Percentiles rank a stretch among this genome's conserved stretches.
Evolutionary conservation across 1,140 invertebrate genomes (phyloP).

Genomic region (Nomia melanderi): DNA sequence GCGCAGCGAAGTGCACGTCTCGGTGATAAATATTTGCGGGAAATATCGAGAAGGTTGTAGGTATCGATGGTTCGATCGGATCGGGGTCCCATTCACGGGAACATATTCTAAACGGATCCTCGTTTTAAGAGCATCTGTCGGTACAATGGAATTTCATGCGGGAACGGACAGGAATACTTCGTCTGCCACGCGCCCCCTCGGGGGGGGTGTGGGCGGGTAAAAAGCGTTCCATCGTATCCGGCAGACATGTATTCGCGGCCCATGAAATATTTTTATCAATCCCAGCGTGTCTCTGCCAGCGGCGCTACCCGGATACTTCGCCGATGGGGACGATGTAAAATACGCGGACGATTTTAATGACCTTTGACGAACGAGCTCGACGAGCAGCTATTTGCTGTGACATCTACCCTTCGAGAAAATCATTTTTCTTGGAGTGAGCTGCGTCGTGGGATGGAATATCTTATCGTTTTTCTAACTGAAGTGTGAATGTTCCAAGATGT

Average conservation of each 20-base stretch:
- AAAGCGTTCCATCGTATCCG: slow-evolving; percentile 3
- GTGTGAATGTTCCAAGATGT: too few relatives aligned
- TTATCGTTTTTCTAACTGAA: too few relatives aligned
- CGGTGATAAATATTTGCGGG: slow-evolving; percentile 10
- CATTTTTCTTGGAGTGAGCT: too few relatives aligned
- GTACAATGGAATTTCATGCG: slow-evolving; percentile 39
- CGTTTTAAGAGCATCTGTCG: slow-evolving; percentile 45
- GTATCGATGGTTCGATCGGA: slow-evolving; percentile 17
- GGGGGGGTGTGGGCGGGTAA: too few relatives aligned
- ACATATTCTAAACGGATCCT: slow-evolving; percentile 36
- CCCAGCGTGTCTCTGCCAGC: neutral
- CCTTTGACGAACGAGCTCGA: neutral
- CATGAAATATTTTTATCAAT: slow-evolving; percentile 33
- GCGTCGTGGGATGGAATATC: too few relatives aligned
- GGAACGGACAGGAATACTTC: slow-evolving; percentile 32
- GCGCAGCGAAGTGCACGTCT: neutral
- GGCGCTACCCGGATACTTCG: neutral
- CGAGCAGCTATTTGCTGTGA: slow-evolving; percentile 3
- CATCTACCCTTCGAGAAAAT: too few relatives aligned
- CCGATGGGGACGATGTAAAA: neutral
- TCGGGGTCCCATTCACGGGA: neutral
- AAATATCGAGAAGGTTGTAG: neutral
- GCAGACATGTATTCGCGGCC: neutral
- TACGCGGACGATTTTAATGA: slow-evolving; percentile 6
- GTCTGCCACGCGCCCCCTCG: neutral